Conservation (phyloP, 2,113 vertebrate genomes). For the Strix aluco region DNA sequence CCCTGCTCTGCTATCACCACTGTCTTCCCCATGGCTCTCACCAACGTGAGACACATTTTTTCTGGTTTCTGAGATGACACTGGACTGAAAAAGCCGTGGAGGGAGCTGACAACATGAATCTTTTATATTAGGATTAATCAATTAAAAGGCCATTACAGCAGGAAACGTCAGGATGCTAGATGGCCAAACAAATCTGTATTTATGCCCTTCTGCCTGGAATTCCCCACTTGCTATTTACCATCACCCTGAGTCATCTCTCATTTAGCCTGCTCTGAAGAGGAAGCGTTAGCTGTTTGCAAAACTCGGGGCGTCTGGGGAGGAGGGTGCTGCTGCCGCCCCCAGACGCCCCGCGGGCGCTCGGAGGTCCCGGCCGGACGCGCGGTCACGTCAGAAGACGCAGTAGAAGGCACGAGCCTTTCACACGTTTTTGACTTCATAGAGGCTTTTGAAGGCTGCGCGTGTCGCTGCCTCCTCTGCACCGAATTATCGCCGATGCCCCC, state of each 20-base stretch:
- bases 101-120: neutral
- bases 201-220: conserved; percentile 5
- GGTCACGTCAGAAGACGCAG: accelerated
- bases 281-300: neutral
- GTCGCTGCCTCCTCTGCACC: neutral
- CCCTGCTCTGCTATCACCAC: neutral
- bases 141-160: neutral
- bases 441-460: neutral
- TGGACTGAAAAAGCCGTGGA: neutral
- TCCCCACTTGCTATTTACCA: neutral
- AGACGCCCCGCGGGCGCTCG: accelerated
- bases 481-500: neutral
- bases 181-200: neutral
- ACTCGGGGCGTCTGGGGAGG: accelerated
- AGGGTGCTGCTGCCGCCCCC: neutral
- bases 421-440: accelerated
- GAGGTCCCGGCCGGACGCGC: accelerated
- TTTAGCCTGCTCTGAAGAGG: neutral
- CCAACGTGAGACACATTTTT: neutral
- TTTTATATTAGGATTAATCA: neutral
- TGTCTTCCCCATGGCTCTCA: neutral
- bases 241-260: neutral
- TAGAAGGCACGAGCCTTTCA: neutral
- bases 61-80: neutral
- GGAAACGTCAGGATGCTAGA: neutral